Evolutionary conservation across 92 coral and sea anemone genomes (phyloP), one percentile per base, ranked within the genome.

Genomic region (Micromussa lordhowensis): DNA sequence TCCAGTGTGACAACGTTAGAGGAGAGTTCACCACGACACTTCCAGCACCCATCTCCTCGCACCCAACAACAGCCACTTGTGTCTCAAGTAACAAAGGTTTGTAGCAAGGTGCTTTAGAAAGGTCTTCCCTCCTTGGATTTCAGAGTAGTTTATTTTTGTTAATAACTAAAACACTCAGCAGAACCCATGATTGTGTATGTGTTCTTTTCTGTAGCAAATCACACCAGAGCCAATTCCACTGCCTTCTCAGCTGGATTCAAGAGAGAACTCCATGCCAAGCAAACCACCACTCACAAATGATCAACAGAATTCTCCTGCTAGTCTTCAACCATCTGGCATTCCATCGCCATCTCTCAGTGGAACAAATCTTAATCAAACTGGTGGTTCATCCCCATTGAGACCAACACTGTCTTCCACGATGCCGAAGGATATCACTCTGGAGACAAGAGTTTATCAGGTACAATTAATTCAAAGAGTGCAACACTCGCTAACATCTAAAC

Each of bases 21-120:
- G 73, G 98, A 95, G 78, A 93, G 92, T 77, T 86, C 98, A 26
- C 94, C 94, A 18, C 81, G 98, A 84, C 98, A 95, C 82, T 95
- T 91, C 77, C 98, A 94, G 90, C 98, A 95, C 75, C 83, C 95
- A 22, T 91, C 95, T 28, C 95, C 98, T 1, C 89, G 91, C 3
- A 93, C 88, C 24, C 91, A 87, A 75, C 96, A 89, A 76, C 87
- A 88, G 31, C 6, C 93, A n/a, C 94, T 93, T 68, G 92, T 95
- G 29, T 26, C 92, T 38, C 79, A 84, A 84, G 90, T 90, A 44
- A 77, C 88, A 9, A 85, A 85, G 88, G 81, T 85, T n/a, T 54
- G 87, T 51, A 49, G 79, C 31, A 3, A 66, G 51, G 13, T 44
- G 51, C 13, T 44, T 8, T 44, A 13, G 51, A 44, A 44, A 66